Percentiles rank a stretch among this genome's conserved stretches.
Evolutionary conservation across 1,140 invertebrate genomes (phyloP).

Genomic region (Pachypsylla venusta): DNA sequence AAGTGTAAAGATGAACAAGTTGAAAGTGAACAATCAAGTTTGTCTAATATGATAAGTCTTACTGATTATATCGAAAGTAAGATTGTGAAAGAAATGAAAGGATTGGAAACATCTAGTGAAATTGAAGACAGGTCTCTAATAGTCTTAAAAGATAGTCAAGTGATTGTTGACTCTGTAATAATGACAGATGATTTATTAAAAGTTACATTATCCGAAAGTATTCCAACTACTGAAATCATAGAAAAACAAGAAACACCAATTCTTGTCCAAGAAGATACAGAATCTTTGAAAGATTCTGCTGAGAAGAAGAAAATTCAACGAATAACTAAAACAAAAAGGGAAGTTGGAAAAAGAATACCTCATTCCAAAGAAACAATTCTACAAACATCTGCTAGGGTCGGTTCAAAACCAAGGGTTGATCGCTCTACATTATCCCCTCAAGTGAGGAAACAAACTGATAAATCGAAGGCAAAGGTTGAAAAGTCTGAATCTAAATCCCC

Average conservation of each 20-base stretch:
- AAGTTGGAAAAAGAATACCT: not conserved
- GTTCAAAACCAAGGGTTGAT: too few species aligned
- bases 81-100: constrained; percentile 5
- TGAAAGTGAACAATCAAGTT: not conserved
- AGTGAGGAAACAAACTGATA: not conserved
- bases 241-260: not conserved
- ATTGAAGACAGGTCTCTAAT: not conserved
- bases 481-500: not conserved
- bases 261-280: not conserved
- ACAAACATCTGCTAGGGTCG: not conserved
- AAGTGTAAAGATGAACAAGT: not conserved
- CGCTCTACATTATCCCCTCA: too few species aligned
- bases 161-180: constrained; percentile 26
- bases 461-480: not conserved
- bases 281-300: not conserved
- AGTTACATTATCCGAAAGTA: constrained; percentile 26
- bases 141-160: not conserved
- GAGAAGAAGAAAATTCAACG: not conserved
- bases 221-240: not conserved
- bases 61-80: not conserved
- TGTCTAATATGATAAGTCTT: not conserved
- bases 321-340: not conserved
- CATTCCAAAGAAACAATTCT: not conserved
- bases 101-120: not conserved
- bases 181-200: constrained; percentile 32